Conservation (phyloP, 37 sponge, comb jelly and placozoan species). For the Geodia barretti region DNA sequence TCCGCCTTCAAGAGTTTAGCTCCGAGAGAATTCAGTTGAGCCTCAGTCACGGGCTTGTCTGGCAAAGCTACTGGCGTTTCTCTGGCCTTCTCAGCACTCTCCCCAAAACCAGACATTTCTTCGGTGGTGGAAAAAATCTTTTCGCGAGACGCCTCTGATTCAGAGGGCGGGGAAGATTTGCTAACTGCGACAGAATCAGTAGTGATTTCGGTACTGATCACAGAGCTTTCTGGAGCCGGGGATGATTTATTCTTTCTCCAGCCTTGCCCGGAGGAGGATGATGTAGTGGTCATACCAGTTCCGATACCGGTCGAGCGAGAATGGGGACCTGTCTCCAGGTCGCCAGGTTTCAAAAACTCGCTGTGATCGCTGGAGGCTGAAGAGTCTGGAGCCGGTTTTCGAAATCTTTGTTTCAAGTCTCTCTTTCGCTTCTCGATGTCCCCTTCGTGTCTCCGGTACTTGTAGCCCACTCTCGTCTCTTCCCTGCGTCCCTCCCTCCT, state of each 20-base stretch:
- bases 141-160: background rate
- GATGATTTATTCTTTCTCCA: constrained; percentile 3
- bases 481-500: background rate
- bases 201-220: too few species aligned
- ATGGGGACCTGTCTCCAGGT: too few species aligned
- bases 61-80: background rate
- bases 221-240: too few species aligned
- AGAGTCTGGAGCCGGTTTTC: background rate
- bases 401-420: background rate
- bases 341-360: constrained; percentile 36
- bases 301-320: background rate
- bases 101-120: background rate
- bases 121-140: too few species aligned
- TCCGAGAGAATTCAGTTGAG: constrained; percentile 76
- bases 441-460: background rate
- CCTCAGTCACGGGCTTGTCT: constrained; percentile 45
- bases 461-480: constrained; percentile 1
- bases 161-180: background rate
- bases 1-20: constrained; percentile 91
- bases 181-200: background rate
- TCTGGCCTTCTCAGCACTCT: background rate
- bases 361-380: background rate
- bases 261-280: background rate
- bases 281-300: background rate
- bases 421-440: background rate